Base-by-base conservation (phyloP, 2,797 vertebrate species). In the Ctenopoma multispine region DNA sequence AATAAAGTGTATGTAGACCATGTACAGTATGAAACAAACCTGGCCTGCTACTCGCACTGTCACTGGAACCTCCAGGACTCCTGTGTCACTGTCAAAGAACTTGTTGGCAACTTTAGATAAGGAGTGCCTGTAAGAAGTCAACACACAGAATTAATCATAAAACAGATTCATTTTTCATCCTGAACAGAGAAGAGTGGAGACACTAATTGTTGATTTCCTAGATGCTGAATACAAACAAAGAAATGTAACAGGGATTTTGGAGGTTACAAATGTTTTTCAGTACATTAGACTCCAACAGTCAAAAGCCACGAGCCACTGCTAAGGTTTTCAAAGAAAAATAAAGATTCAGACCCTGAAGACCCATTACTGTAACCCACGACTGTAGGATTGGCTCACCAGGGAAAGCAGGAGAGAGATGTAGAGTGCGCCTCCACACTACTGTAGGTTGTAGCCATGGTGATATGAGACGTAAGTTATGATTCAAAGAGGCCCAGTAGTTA, bases 31-130 rank as follows among this genome's bases (percentile, higher is more conserved):
- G 18, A 3, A 24, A 83, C 94, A 83, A 69, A 98, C 97, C 96
- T 97, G 96, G 81, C 95, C 94, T 40, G 93, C 73, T 27, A 97
- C 90, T 57, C 92, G 86, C 63, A 98, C 91, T 0, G 79, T 85
- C 90, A 97, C 62, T 0, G 96, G 97, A 36, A 90, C 96, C 87
- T 98, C 96, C 84, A 99, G 90, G 51, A 99, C 93, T 44, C 94
- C 78, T 0, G 94, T 98, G 4, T 95, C 93, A 15, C 69, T 81
- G 84, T 95, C 94, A 79, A 97, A 98, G 81, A 94, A 96, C 5
- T 50, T 81, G 21, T 79, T 63, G 7, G 95, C 96, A 18, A 98
- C 97, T 71, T 95, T 72, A 0, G 90, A 65, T 74, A 98, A 94
- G 65, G 95, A 95, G 1, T 13, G 55, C 80, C 93, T 94, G 38